Evolutionary conservation across 2,797 vertebrate genomes (phyloP).

Genomic region (Gymnoscopelus braueri): DNA sequence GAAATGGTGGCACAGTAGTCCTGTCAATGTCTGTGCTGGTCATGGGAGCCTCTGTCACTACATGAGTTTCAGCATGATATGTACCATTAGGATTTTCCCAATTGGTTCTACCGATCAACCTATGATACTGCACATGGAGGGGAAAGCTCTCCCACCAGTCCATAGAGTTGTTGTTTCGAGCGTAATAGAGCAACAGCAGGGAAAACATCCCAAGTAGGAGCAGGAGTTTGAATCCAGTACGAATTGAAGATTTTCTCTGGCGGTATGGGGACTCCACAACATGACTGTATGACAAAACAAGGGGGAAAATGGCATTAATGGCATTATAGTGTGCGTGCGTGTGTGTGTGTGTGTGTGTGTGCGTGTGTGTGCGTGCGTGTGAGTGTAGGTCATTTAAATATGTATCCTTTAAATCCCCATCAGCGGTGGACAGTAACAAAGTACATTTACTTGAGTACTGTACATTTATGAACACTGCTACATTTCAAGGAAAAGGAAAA

Average conservation of each 20-base stretch:
- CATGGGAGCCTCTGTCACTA: background rate
- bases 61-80: background rate
- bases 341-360: too few species aligned
- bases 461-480: too few species aligned
- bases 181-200: slow-evolving; percentile 12
- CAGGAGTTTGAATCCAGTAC: slow-evolving; percentile 26
- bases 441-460: too few species aligned
- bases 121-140: background rate
- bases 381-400: too few species aligned
- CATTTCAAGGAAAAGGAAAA: too few species aligned
- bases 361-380: too few species aligned
- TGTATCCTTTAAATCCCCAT: too few species aligned
- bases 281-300: too few species aligned
- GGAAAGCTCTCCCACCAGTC: background rate
- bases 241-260: slow-evolving; percentile 12
- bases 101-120: background rate
- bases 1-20: background rate
- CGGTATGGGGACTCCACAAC: accelerated
- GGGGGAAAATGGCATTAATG: too few species aligned
- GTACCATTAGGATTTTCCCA: accelerated
- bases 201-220: slow-evolving; percentile 12
- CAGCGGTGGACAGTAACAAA: too few species aligned
- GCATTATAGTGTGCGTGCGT: too few species aligned
- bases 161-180: background rate
- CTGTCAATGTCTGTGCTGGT: background rate